Evolutionary conservation across 53 echinoderm and acorn worm species (phyloP).

Genomic region (Stichopus horrens): DNA sequence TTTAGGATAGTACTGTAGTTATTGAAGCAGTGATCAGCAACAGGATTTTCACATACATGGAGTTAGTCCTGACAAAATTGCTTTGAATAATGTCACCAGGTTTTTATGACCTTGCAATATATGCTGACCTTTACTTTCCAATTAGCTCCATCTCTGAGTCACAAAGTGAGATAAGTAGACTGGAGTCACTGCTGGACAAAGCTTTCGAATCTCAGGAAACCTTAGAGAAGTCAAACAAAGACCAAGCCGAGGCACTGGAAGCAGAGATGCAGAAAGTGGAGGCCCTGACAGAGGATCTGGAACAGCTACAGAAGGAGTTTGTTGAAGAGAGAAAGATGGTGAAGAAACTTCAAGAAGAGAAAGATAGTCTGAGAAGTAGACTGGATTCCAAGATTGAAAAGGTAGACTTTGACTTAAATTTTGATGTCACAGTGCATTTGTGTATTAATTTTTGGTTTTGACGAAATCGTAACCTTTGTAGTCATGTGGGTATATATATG

Average conservation of each 20-base stretch:
- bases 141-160: conserved; percentile 27
- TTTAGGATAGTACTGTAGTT: too few relatives aligned
- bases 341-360: conserved; percentile 7
- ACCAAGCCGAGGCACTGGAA: conserved; percentile 1
- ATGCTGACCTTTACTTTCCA: too few relatives aligned
- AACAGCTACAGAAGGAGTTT: conserved; percentile 38
- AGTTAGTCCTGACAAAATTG: too few relatives aligned
- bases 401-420: background rate
- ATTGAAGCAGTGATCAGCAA: too few relatives aligned
- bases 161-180: background rate
- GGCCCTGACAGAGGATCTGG: conserved; percentile 1
- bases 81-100: too few relatives aligned
- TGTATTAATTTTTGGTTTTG: background rate
- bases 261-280: background rate
- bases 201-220: background rate
- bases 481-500: background rate
- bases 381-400: conserved; percentile 38
- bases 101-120: too few relatives aligned
- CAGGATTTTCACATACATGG: too few relatives aligned
- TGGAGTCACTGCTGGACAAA: background rate
- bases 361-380: conserved; percentile 1
- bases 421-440: background rate
- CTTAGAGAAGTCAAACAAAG: conserved; percentile 4
- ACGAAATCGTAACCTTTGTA: too few relatives aligned
- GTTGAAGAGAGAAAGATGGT: conserved; percentile 16